A percentile compares a stretch with the other conserved stretches of the same genome.
Evolutionary conservation across 2,888 invertebrate genomes (phyloP).

Genomic region (Ormyrus rosae): DNA sequence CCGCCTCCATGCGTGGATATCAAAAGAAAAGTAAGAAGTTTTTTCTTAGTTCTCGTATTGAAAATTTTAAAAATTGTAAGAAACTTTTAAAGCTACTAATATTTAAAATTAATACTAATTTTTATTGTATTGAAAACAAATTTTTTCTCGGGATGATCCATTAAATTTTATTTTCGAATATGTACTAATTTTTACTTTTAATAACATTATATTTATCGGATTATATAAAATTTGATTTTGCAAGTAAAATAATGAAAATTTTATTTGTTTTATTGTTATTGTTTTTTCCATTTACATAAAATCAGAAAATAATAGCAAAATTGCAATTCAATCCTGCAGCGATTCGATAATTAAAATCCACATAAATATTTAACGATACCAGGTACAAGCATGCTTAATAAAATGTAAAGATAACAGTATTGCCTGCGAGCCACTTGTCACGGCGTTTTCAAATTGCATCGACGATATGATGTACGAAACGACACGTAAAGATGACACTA

Average conservation of each 20-base stretch:
- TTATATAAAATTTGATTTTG: background rate
- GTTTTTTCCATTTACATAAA: background rate
- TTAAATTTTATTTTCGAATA: too few relatives aligned
- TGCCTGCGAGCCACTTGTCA: slow-evolving; percentile 59
- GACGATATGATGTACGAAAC: slow-evolving; percentile 60
- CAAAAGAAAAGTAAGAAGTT: slow-evolving; percentile 53
- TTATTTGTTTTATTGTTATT: background rate
- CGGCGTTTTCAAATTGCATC: slow-evolving; percentile 62
- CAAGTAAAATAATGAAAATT: background rate
- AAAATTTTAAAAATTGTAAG: background rate
- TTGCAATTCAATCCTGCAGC: background rate
- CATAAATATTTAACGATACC: background rate
- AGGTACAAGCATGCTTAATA: slow-evolving; percentile 62
- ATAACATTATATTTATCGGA: too few relatives aligned
- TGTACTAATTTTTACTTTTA: too few relatives aligned
- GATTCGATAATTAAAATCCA: background rate
- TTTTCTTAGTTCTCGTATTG: too few relatives aligned
- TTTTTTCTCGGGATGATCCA: too few relatives aligned
- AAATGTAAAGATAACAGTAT: slow-evolving; percentile 57
- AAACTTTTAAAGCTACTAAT: too few relatives aligned
- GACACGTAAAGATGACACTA: background rate
- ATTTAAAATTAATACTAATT: too few relatives aligned
- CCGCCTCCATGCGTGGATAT: slow-evolving; percentile 56
- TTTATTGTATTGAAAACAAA: too few relatives aligned
- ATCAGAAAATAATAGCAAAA: background rate